Conservation (phyloP, 2,797 vertebrate genomes). For the Acestrorhynchus altus region DNA sequence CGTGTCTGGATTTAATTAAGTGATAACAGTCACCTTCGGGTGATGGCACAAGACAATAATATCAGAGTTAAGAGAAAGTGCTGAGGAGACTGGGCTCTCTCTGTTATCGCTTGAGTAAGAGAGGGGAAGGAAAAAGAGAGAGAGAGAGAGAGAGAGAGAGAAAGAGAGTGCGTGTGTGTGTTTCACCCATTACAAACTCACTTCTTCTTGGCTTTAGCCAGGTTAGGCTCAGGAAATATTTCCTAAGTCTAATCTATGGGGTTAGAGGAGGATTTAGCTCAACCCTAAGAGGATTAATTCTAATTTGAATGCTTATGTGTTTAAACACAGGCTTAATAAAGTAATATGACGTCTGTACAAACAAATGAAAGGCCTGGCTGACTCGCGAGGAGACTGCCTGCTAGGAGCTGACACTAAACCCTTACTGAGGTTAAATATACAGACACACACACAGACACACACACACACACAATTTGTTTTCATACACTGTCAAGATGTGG, state of each 20-base stretch:
- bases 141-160: constrained; percentile 23
- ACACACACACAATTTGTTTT: background rate
- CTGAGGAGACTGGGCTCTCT: constrained; percentile 85
- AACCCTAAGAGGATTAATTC: constrained; percentile 72
- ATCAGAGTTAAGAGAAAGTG: constrained; percentile 86
- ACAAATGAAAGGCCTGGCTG: constrained; percentile 55
- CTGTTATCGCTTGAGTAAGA: constrained; percentile 84
- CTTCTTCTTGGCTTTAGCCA: constrained; percentile 34
- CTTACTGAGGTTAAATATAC: constrained; percentile 26
- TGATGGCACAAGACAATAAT: constrained; percentile 90
- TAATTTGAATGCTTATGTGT: constrained; percentile 68
- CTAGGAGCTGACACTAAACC: constrained; percentile 49
- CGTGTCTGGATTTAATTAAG: constrained; percentile 93
- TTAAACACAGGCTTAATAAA: constrained; percentile 68
- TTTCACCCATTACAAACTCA: constrained; percentile 40
- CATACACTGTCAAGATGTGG: background rate
- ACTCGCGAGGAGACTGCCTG: constrained; percentile 42
- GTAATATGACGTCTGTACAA: constrained; percentile 67
- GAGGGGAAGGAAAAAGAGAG: constrained; percentile 66
- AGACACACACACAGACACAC: constrained; percentile 15
- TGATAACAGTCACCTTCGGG: constrained; percentile 95
- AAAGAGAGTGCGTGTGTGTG: background rate
- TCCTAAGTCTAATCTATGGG: constrained; percentile 60
- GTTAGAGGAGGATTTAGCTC: constrained; percentile 70
- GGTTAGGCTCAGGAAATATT: constrained; percentile 54